Evolutionary conservation across 2,888 invertebrate genomes (phyloP).

Genomic region (Eilema caniola): DNA sequence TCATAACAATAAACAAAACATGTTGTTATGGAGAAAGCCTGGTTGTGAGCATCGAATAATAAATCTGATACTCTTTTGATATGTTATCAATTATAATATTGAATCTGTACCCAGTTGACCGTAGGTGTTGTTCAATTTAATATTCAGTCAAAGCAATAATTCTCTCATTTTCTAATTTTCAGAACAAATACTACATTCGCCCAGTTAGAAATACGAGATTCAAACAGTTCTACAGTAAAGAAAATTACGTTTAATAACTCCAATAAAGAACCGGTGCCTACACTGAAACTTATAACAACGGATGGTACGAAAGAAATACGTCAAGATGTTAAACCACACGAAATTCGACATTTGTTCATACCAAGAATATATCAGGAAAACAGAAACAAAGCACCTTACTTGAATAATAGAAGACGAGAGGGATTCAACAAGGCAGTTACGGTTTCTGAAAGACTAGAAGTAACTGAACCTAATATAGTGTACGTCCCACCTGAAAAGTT

Average conservation of each 20-base stretch:
- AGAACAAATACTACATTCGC: slow-evolving; percentile 82
- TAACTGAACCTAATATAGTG: slow-evolving; percentile 72
- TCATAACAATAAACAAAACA: neutral
- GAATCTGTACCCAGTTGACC: neutral
- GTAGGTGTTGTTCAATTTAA: neutral
- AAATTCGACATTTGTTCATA: slow-evolving; percentile 79
- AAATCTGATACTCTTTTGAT: neutral
- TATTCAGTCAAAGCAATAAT: neutral
- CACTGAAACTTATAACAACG: slow-evolving; percentile 72
- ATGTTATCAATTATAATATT: neutral
- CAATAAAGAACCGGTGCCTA: slow-evolving; percentile 71
- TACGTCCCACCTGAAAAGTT: slow-evolving; percentile 82
- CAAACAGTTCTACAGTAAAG: slow-evolving; percentile 76
- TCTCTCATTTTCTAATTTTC: slow-evolving; percentile 57
- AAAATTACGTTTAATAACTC: slow-evolving; percentile 77
- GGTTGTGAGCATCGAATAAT: neutral
- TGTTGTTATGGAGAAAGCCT: neutral
- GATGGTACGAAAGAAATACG: slow-evolving; percentile 75
- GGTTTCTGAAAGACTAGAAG: slow-evolving; percentile 59
- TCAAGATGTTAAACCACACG: slow-evolving; percentile 80
- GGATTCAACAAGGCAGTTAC: slow-evolving; percentile 62
- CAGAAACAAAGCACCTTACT: slow-evolving; percentile 76
- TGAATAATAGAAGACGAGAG: slow-evolving; percentile 76
- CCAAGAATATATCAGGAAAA: slow-evolving; percentile 76
- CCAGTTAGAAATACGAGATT: slow-evolving; percentile 78